These are phyloP conservation scores for Pipistrellus kuhlii DNA, from an alignment of 2,797 vertebrate species.

Conservation along the genomic window DNA sequence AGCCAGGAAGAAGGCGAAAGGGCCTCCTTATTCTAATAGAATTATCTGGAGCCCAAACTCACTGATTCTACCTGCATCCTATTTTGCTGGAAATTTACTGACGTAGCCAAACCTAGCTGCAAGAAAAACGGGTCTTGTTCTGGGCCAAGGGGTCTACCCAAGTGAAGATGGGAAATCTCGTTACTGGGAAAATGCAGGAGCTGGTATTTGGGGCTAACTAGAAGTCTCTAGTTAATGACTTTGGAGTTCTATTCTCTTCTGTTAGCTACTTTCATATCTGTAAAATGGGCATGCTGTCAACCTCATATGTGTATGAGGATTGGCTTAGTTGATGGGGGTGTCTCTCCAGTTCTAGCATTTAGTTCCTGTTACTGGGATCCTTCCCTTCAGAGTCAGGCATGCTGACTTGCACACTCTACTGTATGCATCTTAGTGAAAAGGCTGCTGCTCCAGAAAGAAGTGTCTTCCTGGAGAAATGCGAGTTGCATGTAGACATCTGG, in stretches of 20 bases:
- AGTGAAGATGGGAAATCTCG: not conserved
- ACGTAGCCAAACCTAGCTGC: not conserved
- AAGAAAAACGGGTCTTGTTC: not conserved
- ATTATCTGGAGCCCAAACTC: not conserved
- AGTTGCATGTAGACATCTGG: slow-evolving; percentile 72
- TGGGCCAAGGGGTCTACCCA: not conserved
- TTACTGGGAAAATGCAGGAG: not conserved
- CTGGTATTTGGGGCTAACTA: not conserved
- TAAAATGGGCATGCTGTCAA: not conserved
- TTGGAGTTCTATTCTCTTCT: not conserved
- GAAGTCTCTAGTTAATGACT: too few species aligned
- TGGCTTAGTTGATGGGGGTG: not conserved
- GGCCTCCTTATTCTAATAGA: not conserved
- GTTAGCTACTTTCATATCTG: not conserved
- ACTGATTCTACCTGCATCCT: too few species aligned
- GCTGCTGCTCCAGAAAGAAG: slow-evolving; percentile 1
- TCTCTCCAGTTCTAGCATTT: not conserved
- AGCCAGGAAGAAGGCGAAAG: not conserved
- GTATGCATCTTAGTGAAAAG: not conserved
- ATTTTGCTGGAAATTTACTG: not conserved
- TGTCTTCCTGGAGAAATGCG: slow-evolving; percentile 26
- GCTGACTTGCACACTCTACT: not conserved
- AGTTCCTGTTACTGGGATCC: not conserved
- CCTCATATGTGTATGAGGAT: not conserved
- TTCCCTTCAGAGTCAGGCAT: not conserved